phyloP scores from a whole-genome alignment of 2,888 invertebrate genomes.

The Corythucha ciliata region DNA sequence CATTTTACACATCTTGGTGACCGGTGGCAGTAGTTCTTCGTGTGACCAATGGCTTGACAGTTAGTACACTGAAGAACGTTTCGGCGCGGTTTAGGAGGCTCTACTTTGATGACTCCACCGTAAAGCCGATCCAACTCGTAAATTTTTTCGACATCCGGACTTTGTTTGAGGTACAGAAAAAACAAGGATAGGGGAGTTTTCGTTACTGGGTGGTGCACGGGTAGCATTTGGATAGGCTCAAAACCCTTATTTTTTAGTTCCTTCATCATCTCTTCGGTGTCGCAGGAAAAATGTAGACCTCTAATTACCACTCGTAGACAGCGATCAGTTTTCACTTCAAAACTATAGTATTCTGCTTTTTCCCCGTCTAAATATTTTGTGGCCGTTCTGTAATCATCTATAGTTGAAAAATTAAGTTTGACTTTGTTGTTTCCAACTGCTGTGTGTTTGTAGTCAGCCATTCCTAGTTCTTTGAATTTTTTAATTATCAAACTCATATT shows the following conservation, averaged over 20 bases:
- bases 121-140: conserved; percentile 11
- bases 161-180: conserved; percentile 10
- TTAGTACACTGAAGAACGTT: conserved; percentile 8
- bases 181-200: conserved; percentile 12
- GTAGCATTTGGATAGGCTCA: no score
- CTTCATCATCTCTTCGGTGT: conserved; percentile 7
- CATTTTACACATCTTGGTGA: conserved; percentile 14
- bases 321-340: conserved; percentile 11
- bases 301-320: conserved; percentile 15
- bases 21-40: conserved; percentile 4
- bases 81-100: conserved; percentile 15
- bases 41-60: conserved; percentile 8
- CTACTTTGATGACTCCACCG: conserved; percentile 12
- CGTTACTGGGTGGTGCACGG: conserved; percentile 9
- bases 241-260: conserved; percentile 11
- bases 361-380: no score
- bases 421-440: no score
- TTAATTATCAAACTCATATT: no score
- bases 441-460: no score
- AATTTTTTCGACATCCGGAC: conserved; percentile 6
- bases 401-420: no score
- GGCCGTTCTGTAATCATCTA: no score
- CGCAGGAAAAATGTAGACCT: conserved; percentile 7
- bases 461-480: no score
- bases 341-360: conserved; percentile 14